Base-by-base conservation (phyloP, 2,113 vertebrate genomes). In the Macroglossus sobrinus region DNA sequence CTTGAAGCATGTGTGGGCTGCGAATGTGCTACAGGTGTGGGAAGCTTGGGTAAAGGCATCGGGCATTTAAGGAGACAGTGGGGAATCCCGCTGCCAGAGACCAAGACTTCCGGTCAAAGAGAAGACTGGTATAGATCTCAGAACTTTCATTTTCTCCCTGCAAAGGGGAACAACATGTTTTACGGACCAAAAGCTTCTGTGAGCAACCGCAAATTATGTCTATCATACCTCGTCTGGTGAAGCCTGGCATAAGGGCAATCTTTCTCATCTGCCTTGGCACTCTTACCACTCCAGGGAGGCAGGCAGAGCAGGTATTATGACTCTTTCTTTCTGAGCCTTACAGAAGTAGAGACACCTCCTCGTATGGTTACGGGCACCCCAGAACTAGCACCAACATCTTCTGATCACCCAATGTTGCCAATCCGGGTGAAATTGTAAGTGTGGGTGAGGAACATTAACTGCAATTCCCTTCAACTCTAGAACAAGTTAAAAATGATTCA, bases 21-120 rank as follows among this genome's bases (percentile, higher is more conserved):
- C 1, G 7, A 47, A 21, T 38, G 16, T 10, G 3, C 14, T 5
- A 8, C 11, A 24, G 45, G 50, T 11, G 3, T 11, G 24, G 7
- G n/a, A 33, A n/a, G 10, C 35, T 11, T 7, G 35, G 14, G 26
- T 33, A 55, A 33, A 43, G 47, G 35, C 24, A 8, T 3, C 0
- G 4, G 13, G 21, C 24, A 18, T 10, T n/a, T 13, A 74, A 50
- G 18, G 50, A 78, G 68, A 74, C 0, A 11, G 30, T 4, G 30
- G 9, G 53, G 8, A 16, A 94, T 38, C 13, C 14, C 0, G 0
- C 3, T 21, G 35, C 55, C 35, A 59, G 82, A 50, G 84, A 19
- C 53, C 9, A 79, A 28, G 55, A 40, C 57, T 50, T 86, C 38
- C 92, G 45, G 24, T 50, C 59, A 47, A 40, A 21, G 55, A 57